phyloP scores from a whole-genome alignment of 2,888 invertebrate species.

The Eudasyphora cyanicolor region DNA sequence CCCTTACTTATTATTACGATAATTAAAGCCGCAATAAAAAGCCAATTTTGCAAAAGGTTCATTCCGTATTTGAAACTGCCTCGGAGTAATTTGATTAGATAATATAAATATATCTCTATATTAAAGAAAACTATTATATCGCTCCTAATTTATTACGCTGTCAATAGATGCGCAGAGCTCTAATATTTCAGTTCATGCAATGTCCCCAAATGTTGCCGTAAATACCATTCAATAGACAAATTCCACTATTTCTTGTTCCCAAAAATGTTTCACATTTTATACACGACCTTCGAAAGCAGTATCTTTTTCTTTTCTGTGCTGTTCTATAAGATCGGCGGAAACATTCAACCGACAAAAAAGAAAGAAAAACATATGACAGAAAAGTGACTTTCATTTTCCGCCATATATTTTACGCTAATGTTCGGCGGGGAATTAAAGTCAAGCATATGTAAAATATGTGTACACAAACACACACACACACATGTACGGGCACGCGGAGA shows the following conservation, averaged over 20 bases:
- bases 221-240: no score
- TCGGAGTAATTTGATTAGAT: no score
- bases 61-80: no score
- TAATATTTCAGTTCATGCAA: no score
- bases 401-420: constrained; percentile 66
- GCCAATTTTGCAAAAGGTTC: no score
- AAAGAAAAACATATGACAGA: constrained; percentile 37
- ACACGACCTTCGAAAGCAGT: not conserved
- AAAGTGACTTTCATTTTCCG: constrained; percentile 66
- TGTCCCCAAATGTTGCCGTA: no score
- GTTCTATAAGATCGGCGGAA: not conserved
- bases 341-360: not conserved
- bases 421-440: constrained; percentile 65
- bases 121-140: no score
- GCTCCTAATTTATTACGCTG: no score
- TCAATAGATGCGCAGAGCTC: no score
- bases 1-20: no score
- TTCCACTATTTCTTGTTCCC: not conserved
- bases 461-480: constrained; percentile 22
- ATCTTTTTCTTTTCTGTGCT: not conserved
- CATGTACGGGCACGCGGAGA: not conserved
- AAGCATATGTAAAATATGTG: constrained; percentile 61
- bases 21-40: no score
- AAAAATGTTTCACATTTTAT: not conserved
- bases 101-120: no score